These are phyloP conservation scores for Coregonus clupeaformis DNA, from an alignment of 2,113 vertebrate genomes.

Conservation along the genomic window DNA sequence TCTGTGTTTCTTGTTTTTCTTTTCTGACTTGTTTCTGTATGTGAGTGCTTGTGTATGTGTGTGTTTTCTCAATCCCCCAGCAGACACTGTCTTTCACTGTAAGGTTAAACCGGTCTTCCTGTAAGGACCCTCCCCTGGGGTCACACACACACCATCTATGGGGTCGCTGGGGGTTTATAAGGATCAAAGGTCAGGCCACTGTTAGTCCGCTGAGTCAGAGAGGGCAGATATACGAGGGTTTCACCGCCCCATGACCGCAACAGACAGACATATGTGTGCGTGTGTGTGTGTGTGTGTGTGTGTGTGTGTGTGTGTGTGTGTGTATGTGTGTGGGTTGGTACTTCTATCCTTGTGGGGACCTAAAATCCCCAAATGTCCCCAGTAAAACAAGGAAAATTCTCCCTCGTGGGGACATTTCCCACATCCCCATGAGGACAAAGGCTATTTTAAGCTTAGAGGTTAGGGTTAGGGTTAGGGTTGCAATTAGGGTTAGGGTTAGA, in stretches of 20 bases:
- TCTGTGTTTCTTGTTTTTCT: neutral
- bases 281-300: slow-evolving; percentile 12
- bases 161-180: slow-evolving; percentile 34
- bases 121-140: slow-evolving; percentile 38
- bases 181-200: slow-evolving; percentile 62
- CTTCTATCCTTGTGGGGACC: too few relatives aligned
- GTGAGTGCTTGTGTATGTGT: neutral
- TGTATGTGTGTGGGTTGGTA: neutral
- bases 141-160: slow-evolving; percentile 6
- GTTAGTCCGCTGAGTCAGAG: slow-evolving; percentile 30
- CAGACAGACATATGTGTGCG: slow-evolving; percentile 11
- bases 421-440: too few relatives aligned
- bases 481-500: too few relatives aligned
- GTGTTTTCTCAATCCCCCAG: neutral
- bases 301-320: slow-evolving; percentile 4
- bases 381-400: too few relatives aligned
- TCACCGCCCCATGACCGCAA: slow-evolving; percentile 19
- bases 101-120: slow-evolving; percentile 58
- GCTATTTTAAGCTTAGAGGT: too few relatives aligned
- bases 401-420: neutral
- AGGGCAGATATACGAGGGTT: slow-evolving; percentile 2
- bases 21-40: neutral
- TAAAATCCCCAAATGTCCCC: too few relatives aligned
- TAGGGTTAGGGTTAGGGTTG: too few relatives aligned
- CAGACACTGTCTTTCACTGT: slow-evolving; percentile 41